phyloP scores from a whole-genome alignment of 1,140 invertebrate genomes.

The Episyrphus balteatus region DNA sequence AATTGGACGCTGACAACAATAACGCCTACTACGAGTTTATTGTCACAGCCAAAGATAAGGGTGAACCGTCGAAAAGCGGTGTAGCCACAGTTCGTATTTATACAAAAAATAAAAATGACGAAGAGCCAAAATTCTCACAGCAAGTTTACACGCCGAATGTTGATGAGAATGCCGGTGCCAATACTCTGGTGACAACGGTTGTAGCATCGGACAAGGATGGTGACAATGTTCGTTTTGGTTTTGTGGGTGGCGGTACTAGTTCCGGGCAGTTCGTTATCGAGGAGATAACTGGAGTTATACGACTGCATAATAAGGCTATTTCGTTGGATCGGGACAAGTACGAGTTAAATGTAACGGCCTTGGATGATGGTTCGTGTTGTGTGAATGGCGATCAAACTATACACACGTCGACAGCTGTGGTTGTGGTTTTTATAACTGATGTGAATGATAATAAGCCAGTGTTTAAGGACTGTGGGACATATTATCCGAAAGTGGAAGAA shows the following conservation, averaged over 20 bases:
- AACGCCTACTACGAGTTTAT: constrained; percentile 93
- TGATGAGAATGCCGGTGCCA: constrained; percentile 88
- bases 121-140: constrained; percentile 91
- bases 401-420: constrained; percentile 88
- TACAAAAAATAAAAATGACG: constrained; percentile 93
- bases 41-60: constrained; percentile 86
- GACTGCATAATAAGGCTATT: constrained; percentile 73
- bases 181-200: constrained; percentile 86
- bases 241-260: constrained; percentile 77
- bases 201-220: constrained; percentile 93
- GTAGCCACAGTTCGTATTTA: constrained; percentile 87
- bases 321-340: constrained; percentile 81
- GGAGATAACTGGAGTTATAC: constrained; percentile 88
- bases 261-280: constrained; percentile 92
- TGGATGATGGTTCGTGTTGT: constrained; percentile 89
- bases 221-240: constrained; percentile 87
- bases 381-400: constrained; percentile 72
- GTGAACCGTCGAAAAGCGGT: constrained; percentile 82
- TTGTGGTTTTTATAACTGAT: constrained; percentile 92
- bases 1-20: constrained; percentile 88
- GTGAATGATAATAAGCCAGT: constrained; percentile 93
- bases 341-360: constrained; percentile 85
- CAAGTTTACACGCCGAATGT: constrained; percentile 94
- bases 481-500: constrained; percentile 86
- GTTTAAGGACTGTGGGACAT: constrained; percentile 84